phyloP scores from a whole-genome alignment of 2,113 vertebrate genomes.

The Rallus limicola region DNA sequence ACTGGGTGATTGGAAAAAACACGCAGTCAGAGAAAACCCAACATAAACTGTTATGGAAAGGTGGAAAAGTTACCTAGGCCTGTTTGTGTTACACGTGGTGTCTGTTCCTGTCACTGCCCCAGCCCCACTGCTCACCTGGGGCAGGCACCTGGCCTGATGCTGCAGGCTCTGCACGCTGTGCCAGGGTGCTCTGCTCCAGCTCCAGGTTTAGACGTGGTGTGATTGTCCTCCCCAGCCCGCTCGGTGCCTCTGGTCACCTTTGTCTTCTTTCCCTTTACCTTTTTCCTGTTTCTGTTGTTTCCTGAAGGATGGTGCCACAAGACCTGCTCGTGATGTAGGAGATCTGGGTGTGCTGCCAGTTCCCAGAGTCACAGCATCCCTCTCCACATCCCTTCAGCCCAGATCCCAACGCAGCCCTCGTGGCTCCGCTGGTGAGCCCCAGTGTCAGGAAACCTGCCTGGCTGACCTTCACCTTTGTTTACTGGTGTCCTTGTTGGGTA shows the following conservation, averaged over 20 bases:
- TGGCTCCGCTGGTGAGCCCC: not conserved
- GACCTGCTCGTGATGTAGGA: not conserved
- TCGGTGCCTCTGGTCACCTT: not conserved
- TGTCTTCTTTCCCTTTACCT: not conserved
- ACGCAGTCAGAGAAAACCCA: not conserved
- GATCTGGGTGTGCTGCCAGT: constrained; percentile 35
- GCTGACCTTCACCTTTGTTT: not conserved
- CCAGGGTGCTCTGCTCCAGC: not conserved
- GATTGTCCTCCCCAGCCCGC: not conserved
- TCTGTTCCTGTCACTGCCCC: not conserved
- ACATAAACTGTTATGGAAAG: not conserved
- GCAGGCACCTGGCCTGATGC: not conserved
- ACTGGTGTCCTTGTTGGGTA: not conserved
- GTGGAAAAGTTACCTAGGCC: not conserved
- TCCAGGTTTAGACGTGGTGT: accelerated
- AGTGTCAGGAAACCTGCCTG: not conserved
- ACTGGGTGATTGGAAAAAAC: not conserved
- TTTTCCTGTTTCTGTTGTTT: constrained; percentile 35
- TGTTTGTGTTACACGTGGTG: accelerated
- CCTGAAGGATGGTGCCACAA: not conserved
- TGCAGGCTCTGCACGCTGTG: accelerated
- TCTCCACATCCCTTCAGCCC: not conserved
- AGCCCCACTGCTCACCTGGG: not conserved
- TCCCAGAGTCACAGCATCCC: not conserved
- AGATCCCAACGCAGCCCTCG: accelerated